These are phyloP conservation scores for Caiman crocodilus DNA, from an alignment of 2,797 vertebrate genomes.

Conservation along the genomic window DNA sequence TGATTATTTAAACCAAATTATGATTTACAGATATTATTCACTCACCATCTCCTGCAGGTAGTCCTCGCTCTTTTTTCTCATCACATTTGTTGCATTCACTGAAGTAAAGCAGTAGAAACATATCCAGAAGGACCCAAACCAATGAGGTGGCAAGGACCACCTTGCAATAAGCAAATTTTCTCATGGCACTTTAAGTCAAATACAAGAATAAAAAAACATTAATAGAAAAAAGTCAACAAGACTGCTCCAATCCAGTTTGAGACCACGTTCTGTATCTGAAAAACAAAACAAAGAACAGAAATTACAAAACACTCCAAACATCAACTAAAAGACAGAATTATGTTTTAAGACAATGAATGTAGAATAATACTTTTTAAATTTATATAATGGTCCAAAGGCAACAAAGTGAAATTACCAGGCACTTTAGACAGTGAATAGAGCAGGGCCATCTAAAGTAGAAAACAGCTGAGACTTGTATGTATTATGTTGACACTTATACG, in stretches of 20 bases:
- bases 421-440: not conserved
- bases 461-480: not conserved
- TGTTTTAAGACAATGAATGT: not conserved
- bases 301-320: slow-evolving; percentile 19
- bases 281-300: not conserved
- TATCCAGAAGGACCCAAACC: slow-evolving; percentile 99
- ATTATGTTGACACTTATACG: not conserved
- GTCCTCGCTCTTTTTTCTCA: slow-evolving; percentile 92
- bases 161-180: slow-evolving; percentile 95
- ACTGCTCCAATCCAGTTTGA: slow-evolving; percentile 78
- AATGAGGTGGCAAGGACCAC: slow-evolving; percentile 99
- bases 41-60: slow-evolving; percentile 93
- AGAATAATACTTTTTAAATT: not conserved
- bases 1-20: not conserved
- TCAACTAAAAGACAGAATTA: not conserved
- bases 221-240: slow-evolving; percentile 78
- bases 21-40: slow-evolving; percentile 18
- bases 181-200: slow-evolving; percentile 86
- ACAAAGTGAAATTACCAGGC: not conserved
- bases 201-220: slow-evolving; percentile 78
- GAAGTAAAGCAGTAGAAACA: slow-evolving; percentile 95
- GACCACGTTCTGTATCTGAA: slow-evolving; percentile 76
- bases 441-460: not conserved
- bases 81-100: slow-evolving; percentile 98
- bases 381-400: not conserved